Evolutionary conservation across 2,888 invertebrate genomes (phyloP), one percentile per base, ranked within the genome.

Genomic region (Acronicta aceris): DNA sequence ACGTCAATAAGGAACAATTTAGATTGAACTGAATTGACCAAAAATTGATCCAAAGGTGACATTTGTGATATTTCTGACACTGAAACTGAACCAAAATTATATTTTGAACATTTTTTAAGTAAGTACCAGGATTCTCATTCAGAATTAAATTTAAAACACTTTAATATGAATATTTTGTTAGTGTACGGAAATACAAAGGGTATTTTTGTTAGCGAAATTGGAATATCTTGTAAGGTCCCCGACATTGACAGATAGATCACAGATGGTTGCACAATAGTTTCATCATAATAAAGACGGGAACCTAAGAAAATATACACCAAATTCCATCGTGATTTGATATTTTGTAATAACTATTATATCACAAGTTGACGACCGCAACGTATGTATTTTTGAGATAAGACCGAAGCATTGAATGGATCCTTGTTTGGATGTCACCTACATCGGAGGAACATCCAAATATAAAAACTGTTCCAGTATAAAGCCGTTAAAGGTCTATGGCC

Each of bases 201-300:
- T 71, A 64, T 70, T 64, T 58, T 76, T 77, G 61, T 77, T 46
- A 66, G 33, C 65, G 56, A 70, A 56, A 71, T 55, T 67, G 51
- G 57, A 70, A 68, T 49, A 56, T 63, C 60, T 53, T 17, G 53
- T 68, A 69, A 59, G 59, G 55, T 68, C 49, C 42, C 64, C 45
- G 84, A 87, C 85, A 84, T 84, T 91, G 91, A 91, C 86, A 82
- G 90, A 91, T 89, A 83, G 89, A 90, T 65, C 78, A 81, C 88
- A 89, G 88, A 83, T 87, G 89, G 88, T 88, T 89, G 88, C 87
- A 91, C 90, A 92, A 92, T 88, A 72, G 85, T 79, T 78, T 82
- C 83, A 79, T 86, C 81, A 87, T 85, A 85, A 83, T 80, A 82
- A 83, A 76, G 84, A 70, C 71, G 53, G 42, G 76, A 79, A 89